These are phyloP conservation scores for human (Homo sapiens) DNA, from an alignment of 2,113 vertebrate species.

Conservation along the genomic window DNA sequence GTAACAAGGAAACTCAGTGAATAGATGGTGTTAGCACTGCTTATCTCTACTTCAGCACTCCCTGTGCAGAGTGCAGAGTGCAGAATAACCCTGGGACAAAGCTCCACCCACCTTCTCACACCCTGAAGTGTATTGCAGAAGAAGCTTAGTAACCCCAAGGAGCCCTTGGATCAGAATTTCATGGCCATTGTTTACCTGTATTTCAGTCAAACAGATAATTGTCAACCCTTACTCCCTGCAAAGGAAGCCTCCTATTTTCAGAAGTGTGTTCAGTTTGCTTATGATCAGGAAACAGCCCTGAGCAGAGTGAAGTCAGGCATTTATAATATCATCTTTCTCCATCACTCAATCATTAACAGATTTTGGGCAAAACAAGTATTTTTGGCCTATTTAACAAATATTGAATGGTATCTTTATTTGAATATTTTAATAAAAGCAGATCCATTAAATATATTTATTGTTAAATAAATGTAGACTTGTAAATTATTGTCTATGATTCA, in stretches of 20 bases:
- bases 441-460: not conserved
- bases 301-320: not conserved
- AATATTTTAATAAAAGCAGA: constrained; percentile 12
- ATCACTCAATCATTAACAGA: not conserved
- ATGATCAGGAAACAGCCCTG: not conserved
- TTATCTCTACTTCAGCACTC: not conserved
- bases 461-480: not conserved
- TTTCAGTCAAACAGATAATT: not conserved
- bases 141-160: not conserved
- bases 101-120: not conserved
- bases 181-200: not conserved
- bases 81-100: not conserved
- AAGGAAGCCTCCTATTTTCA: not conserved
- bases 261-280: not conserved
- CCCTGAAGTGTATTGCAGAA: not conserved
- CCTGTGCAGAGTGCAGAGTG: not conserved
- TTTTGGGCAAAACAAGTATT: constrained; percentile 31
- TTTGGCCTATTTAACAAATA: not conserved
- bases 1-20: not conserved
- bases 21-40: not conserved
- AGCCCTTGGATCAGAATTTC: not conserved
- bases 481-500: constrained; percentile 18
- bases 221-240: not conserved
- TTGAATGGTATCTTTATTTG: not conserved
- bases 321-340: not conserved